These are phyloP conservation scores for Phengaris arion DNA, from an alignment of 2,888 invertebrate genomes.

Conservation along the genomic window DNA sequence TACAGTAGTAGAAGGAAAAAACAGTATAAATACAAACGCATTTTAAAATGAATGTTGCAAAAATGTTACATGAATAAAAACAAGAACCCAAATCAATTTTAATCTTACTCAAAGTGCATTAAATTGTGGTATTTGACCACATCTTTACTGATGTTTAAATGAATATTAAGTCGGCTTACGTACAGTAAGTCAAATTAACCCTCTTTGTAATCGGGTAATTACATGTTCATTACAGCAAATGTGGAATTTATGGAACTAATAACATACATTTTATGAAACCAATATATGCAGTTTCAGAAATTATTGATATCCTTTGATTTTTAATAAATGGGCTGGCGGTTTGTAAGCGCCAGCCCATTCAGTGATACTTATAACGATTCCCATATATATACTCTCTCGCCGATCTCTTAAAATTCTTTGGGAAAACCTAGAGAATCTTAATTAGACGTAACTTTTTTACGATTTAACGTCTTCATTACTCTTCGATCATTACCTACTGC, in stretches of 20 bases:
- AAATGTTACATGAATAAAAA: background rate
- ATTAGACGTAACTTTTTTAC: conserved; percentile 34
- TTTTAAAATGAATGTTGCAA: background rate
- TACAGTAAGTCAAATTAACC: conserved; percentile 3
- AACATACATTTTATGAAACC: conserved; percentile 13
- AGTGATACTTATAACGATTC: background rate
- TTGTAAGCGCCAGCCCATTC: no score
- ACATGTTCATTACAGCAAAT: conserved; percentile 13
- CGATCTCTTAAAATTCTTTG: background rate
- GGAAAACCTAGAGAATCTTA: conserved; percentile 9
- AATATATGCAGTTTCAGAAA: background rate
- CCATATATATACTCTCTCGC: background rate
- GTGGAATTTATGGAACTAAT: conserved; percentile 8
- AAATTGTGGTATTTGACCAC: conserved; percentile 13
- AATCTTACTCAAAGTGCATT: background rate
- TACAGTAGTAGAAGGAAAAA: background rate
- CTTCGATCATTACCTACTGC: conserved; percentile 18
- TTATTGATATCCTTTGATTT: background rate
- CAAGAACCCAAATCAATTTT: conserved; percentile 4
- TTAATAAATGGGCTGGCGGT: background rate
- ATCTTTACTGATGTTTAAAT: conserved; percentile 7
- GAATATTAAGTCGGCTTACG: conserved; percentile 21
- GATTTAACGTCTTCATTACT: conserved; percentile 32
- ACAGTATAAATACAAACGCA: background rate
- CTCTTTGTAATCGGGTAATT: conserved; percentile 1